phyloP scores from a whole-genome alignment of 2,797 vertebrate genomes.

The Podarcis siculus region DNA sequence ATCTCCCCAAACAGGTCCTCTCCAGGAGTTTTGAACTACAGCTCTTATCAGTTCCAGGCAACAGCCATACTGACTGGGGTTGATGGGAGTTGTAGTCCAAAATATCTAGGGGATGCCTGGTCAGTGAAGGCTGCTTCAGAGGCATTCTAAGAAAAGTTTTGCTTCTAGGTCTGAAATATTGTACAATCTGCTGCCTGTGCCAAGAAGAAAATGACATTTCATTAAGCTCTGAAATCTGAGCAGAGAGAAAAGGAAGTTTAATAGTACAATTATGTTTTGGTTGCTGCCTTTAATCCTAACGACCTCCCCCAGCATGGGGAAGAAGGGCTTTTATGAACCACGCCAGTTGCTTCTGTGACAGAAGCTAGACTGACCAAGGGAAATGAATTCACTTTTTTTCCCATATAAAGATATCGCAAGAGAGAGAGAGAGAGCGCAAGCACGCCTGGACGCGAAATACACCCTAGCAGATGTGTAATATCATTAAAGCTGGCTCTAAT shows the following conservation, averaged over 20 bases:
- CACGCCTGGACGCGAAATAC: constrained; percentile 53
- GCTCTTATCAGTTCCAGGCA: no score
- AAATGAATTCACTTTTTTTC: constrained; percentile 41
- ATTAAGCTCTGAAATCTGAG: constrained; percentile 63
- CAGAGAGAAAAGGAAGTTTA: neutral
- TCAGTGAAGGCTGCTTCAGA: neutral
- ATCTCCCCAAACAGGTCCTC: no score
- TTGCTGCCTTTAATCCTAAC: constrained; percentile 51
- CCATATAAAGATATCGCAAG: constrained; percentile 47
- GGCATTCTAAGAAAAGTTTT: constrained; percentile 10
- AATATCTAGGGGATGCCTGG: no score
- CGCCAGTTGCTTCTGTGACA: constrained; percentile 37
- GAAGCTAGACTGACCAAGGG: constrained; percentile 12
- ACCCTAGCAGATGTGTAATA: constrained; percentile 77
- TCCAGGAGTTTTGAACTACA: no score
- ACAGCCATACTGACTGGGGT: no score
- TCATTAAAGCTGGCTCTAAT: constrained; percentile 77
- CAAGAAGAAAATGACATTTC: constrained; percentile 54
- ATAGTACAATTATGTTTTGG: constrained; percentile 60
- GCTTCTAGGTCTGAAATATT: constrained; percentile 51
- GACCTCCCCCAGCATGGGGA: constrained; percentile 41
- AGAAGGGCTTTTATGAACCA: constrained; percentile 20
- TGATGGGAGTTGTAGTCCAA: no score
- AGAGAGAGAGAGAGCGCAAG: constrained; percentile 49
- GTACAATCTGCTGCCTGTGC: constrained; percentile 24